Evolutionary conservation across 1,140 invertebrate genomes (phyloP), one percentile per base, ranked within the genome.

Genomic region (Drosophila subpulchrella): DNA sequence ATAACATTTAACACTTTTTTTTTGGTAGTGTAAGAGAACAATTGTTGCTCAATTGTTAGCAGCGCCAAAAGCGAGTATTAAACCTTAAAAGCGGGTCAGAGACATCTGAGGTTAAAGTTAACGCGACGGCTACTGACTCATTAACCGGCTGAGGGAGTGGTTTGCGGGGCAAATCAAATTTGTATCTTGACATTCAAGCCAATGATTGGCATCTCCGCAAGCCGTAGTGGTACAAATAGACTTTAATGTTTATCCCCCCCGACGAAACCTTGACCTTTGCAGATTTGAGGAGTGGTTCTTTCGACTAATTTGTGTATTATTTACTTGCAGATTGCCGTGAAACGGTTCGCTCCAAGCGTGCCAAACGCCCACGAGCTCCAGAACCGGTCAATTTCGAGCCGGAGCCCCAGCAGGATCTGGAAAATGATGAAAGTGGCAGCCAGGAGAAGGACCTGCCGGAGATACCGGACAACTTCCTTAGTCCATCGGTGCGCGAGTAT

Each of bases 401-500:
- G 12, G 94, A 95, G 66, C 93, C 94, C 36, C 94, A 95, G 55
- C 95, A 96, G 81, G 94, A 95, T 42, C 93, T 95, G 51, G 95
- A 96, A 75, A 95, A 95, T 75, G 93, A 95, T 76, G 96, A 96
- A 79, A 95, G 93, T 39, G 76, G 86, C 20, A 93, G 93, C 47
- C 91, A 94, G 12, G 91, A 92, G 56, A 90, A 92, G 13, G 91
- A 92, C 68, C 90, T 93, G 36, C 94, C 93, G n/a, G 94, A 94
- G 42, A 95, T 96, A 57, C 96, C 96, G 24, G 94, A 95, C 12
- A 95, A 96, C 68, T 97, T 97, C 92, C 93, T 97, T 57, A 97
- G 96, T 90, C 96, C 96, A 41, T 97, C 96, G 4, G 96, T 97
- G 17, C 94, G 96, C 51, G 96, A 97, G 92, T 97, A 97, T 92